Conservation (phyloP, 2,113 vertebrate species). For the Pedetes capensis region DNA sequence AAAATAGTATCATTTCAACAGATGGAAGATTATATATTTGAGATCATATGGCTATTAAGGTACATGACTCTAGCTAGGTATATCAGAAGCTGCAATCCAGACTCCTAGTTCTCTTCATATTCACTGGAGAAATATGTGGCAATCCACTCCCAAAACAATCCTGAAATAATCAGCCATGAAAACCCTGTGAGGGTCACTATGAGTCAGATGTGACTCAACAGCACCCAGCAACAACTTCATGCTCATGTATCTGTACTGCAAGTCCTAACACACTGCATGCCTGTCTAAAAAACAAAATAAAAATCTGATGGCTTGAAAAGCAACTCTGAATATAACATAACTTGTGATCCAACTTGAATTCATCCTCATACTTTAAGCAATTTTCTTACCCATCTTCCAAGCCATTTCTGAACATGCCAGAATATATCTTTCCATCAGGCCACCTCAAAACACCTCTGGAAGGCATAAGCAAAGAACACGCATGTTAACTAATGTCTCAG, state of each 20-base stretch:
- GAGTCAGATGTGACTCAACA: no score
- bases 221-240: no score
- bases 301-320: not conserved
- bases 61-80: not conserved
- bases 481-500: not conserved
- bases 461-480: constrained; percentile 15
- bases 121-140: no score
- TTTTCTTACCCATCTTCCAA: constrained; percentile 94
- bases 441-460: constrained; percentile 93
- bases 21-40: not conserved
- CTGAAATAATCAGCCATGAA: no score
- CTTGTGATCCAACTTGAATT: not conserved
- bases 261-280: not conserved
- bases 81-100: not conserved
- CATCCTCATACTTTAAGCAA: not conserved
- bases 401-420: constrained; percentile 93
- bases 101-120: not conserved
- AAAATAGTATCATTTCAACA: not conserved
- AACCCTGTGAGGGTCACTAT: no score
- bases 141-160: no score
- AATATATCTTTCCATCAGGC: constrained; percentile 94
- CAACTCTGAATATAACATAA: not conserved
- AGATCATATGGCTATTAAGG: not conserved
- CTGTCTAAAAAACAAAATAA: not conserved
- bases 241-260: not conserved